Evolutionary conservation across 1,140 invertebrate genomes (phyloP), one percentile per base, ranked within the genome.

Genomic region (Drosophila lacteicornis): DNA sequence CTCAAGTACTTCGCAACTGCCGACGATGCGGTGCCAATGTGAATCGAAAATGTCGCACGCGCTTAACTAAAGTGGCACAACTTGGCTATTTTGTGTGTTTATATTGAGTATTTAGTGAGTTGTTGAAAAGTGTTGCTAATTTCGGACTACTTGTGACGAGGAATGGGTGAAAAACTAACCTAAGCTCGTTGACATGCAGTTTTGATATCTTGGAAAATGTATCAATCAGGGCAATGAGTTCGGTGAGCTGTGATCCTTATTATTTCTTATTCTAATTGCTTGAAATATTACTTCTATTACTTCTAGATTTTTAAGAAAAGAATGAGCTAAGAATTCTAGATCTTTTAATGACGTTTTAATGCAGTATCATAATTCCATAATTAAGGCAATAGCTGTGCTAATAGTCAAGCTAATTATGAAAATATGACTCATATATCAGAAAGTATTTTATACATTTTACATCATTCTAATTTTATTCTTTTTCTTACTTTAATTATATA

Each of bases 1-100:
- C 46, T 69, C 62, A 69, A 49, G 46, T 42, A 68, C 46, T 69
- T 67, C 46, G 63, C 36, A 50, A 67, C 65, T 51, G 66, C 36
- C 66, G 62, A 68, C 62, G 66, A 69, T 68, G 62, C 62, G 38
- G 33, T 42, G 65, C 65, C 65, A 66, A 67, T 50, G 62, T 68
- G 36, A 36, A 51, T 68, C 36, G 27, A 69, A 68, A 30, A 51
- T 69, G 43, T 51, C 1, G 36, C 62, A 66, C 40, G 40, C 40
- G 13, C 27, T 62, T 30, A 62, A 17, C 40, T 17, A 45, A 66
- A 66, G 62, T 66, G 22, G 62, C 62, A 62, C 62, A 66, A 66
- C 62, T 45, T 62, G 15, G 17, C 11, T 30, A n/a, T 22, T 22
- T 5, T 22, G 5, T 33, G 33, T 9, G 33, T 30, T 2, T n/a